A percentile compares a stretch with the other conserved stretches of the same genome.
These are phyloP conservation scores for Raphicerus campestris DNA, from an alignment of 2,113 vertebrate genomes.

Conservation along the genomic window DNA sequence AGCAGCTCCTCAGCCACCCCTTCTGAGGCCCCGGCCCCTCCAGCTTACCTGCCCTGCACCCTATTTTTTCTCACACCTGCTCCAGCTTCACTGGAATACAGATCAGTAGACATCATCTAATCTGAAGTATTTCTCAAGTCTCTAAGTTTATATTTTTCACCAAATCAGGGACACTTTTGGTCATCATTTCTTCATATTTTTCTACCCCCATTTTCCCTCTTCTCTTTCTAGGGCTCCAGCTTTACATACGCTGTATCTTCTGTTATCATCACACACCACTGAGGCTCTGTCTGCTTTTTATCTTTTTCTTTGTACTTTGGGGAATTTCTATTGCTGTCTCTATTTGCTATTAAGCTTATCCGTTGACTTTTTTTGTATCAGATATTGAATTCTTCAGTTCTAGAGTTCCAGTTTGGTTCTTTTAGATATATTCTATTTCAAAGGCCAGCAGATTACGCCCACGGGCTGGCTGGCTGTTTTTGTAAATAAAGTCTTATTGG, in stretches of 20 bases:
- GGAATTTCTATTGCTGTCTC: background rate
- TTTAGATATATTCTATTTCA: background rate
- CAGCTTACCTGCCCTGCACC: background rate
- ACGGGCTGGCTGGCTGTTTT: background rate
- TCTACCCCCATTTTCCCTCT: fast-evolving
- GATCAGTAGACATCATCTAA: background rate
- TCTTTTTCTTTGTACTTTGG: background rate
- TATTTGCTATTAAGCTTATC: background rate
- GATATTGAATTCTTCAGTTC: background rate
- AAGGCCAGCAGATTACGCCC: background rate
- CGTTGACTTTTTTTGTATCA: background rate
- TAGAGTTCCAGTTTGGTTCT: background rate
- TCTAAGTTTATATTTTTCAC: background rate
- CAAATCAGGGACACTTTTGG: background rate
- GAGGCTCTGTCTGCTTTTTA: background rate
- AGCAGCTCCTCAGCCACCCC: background rate
- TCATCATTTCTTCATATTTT: background rate
- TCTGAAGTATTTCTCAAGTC: background rate
- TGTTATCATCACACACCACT: background rate
- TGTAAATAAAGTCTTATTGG: background rate
- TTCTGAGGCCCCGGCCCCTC: background rate
- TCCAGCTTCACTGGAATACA: background rate
- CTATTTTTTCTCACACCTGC: background rate
- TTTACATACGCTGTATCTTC: fast-evolving
- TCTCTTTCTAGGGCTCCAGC: background rate